A percentile compares a stretch with the other conserved stretches of the same genome.
Evolutionary conservation across 2,888 invertebrate species (phyloP).

Genomic region (Dendrolimus houi): DNA sequence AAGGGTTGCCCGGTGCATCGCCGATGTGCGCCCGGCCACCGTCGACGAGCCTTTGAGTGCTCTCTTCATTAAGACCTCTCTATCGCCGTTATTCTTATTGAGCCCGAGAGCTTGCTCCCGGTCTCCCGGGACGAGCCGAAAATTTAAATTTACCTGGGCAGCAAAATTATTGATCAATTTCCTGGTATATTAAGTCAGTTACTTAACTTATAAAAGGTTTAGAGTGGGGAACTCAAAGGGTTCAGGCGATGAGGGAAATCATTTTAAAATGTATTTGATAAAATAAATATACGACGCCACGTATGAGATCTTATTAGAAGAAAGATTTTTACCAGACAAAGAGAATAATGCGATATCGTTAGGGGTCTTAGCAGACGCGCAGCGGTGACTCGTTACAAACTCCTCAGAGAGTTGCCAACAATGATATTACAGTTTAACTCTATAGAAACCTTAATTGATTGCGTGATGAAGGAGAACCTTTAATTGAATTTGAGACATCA

Average conservation of each 20-base stretch:
- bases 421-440: slow-evolving; percentile 40
- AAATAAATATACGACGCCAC: too few relatives aligned
- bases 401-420: slow-evolving; percentile 35
- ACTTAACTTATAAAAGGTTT: background rate
- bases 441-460: slow-evolving; percentile 34
- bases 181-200: background rate
- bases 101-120: slow-evolving; percentile 23
- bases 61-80: slow-evolving; percentile 55
- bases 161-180: background rate
- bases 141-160: slow-evolving; percentile 26
- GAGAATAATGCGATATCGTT: background rate
- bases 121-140: slow-evolving; percentile 9
- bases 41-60: slow-evolving; percentile 47
- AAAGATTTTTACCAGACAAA: background rate
- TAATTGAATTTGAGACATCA: too few relatives aligned
- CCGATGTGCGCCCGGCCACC: slow-evolving; percentile 36
- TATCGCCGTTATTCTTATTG: slow-evolving; percentile 51
- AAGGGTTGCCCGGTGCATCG: slow-evolving; percentile 68
- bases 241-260: too few relatives aligned
- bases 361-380: slow-evolving; percentile 3
- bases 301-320: too few relatives aligned
- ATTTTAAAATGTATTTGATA: too few relatives aligned
- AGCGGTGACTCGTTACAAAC: slow-evolving; percentile 32
- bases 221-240: background rate
- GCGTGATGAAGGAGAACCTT: slow-evolving; percentile 23